Evolutionary conservation across 2,888 invertebrate species (phyloP), one percentile per base, ranked within the genome.

Genomic region (Andrena chrysosceles): DNA sequence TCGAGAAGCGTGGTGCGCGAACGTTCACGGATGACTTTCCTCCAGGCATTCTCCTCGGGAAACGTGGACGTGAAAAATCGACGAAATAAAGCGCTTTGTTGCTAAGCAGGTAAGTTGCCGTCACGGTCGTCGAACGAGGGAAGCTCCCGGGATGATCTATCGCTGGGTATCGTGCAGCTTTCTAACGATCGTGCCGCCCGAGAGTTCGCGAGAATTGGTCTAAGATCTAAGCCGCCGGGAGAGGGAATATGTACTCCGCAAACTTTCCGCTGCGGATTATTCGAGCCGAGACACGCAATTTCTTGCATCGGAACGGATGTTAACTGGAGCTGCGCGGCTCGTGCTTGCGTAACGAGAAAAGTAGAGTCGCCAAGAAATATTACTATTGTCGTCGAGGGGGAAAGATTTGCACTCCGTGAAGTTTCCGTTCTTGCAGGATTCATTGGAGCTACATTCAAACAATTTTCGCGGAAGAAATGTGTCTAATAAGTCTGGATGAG

Each of bases 61-160:
- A 56, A 26, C n/a, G 48, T 60, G n/a, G 35, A 63, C 49, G 52
- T 20, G 80, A 67, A 75, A 82, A 71, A 71, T 26, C 49, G 49
- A 29, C 35, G 59, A 42, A 64, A 59, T 70, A 59, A 73, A 49
- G 52, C 52, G 62, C 13, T 26, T 42, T 20, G 26, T 20, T 35
- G 76, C 16, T 77, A 73, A 79, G 67, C 66, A 78, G 66, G 10
- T 33, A 31, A 70, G 69, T 66, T 54, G 29, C 26, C 66, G 78
- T 81, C 59, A 74, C 66, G 74, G 29, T 74, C 26, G 62, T 54
- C 62, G 54, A 35, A 56, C 66, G 33, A 49, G 29, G 23, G 62
- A 74, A 70, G 62, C 66, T 75, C 26, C 29, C 59, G 10, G 13
- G 35, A 48, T 33, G 33, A 74, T 70, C 54, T 69, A 63, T 59